Conservation (phyloP, 2,888 invertebrate species). For the Eristalis intricaria region DNA sequence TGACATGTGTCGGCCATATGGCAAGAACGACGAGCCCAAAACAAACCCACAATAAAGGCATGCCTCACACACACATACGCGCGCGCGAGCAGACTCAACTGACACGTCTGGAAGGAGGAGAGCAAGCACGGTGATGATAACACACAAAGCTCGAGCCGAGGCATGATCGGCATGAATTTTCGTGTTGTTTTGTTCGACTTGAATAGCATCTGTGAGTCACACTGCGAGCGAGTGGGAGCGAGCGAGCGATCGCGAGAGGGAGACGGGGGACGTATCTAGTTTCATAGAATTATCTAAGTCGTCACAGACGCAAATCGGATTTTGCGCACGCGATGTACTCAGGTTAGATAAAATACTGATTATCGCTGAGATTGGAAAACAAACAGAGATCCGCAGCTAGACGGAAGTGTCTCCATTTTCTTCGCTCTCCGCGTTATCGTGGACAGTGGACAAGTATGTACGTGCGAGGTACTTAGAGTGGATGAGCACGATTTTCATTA, state of each 20-base stretch:
- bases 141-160: not conserved
- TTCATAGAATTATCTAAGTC: constrained; percentile 31
- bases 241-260: not conserved
- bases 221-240: not conserved
- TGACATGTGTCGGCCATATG: constrained; percentile 45
- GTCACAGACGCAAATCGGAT: constrained; percentile 21
- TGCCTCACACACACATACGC: not conserved
- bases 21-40: not conserved
- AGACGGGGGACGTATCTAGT: constrained; percentile 19
- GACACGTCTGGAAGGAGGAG: not conserved
- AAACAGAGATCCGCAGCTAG: not conserved
- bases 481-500: not conserved
- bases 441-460: not conserved
- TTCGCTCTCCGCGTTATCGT: not conserved
- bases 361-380: not conserved
- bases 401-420: not conserved
- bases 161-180: not conserved
- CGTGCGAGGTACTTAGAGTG: not conserved
- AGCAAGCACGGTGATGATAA: not conserved
- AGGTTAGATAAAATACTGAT: constrained; percentile 1
- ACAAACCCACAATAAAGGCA: not conserved
- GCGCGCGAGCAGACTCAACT: not conserved
- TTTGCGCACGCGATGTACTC: constrained; percentile 34
- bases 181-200: not conserved
- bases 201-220: constrained; percentile 24